A percentile compares a stretch with the other conserved stretches of the same genome.
Evolutionary conservation across 2,888 invertebrate species (phyloP).

Genomic region (Mythimna pallens): DNA sequence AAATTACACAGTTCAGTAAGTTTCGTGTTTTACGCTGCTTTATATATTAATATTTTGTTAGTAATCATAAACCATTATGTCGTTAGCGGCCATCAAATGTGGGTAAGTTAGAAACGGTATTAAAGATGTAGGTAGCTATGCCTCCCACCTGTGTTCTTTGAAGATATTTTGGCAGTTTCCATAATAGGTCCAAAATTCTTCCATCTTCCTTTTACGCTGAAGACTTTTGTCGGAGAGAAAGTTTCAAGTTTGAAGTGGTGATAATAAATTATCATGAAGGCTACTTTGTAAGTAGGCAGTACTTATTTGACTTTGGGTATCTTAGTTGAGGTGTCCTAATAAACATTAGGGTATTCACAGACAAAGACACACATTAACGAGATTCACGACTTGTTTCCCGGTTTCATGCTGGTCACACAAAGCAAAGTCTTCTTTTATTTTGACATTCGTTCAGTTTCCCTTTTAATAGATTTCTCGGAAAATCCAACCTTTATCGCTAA

Average conservation of each 20-base stretch:
- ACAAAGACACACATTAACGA: neutral
- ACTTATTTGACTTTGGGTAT: conserved; percentile 7
- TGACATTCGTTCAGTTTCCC: neutral
- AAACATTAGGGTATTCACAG: neutral
- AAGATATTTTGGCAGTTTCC: conserved; percentile 43
- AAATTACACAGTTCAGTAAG: conserved; percentile 31
- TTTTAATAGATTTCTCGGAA: neutral
- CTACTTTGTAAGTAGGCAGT: conserved; percentile 8
- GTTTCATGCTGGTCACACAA: neutral
- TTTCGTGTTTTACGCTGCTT: conserved; percentile 18
- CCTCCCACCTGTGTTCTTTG: conserved; percentile 50
- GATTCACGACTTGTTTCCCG: neutral
- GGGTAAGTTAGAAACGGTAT: conserved; percentile 7
- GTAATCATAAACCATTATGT: conserved; percentile 13
- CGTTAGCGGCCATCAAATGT: conserved; percentile 28
- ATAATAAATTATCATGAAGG: conserved; percentile 20
- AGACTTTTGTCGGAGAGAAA: conserved; percentile 22
- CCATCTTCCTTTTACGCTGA: conserved; percentile 33
- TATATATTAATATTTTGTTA: conserved; percentile 3
- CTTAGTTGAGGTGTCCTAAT: neutral
- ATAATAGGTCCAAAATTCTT: conserved; percentile 36
- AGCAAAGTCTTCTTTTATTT: neutral
- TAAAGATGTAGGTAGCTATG: conserved; percentile 47
- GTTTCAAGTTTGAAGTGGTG: conserved; percentile 25
- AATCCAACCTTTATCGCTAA: neutral